Base-by-base conservation (phyloP, 1,140 invertebrate species). In the Andrena cerasifolii region DNA sequence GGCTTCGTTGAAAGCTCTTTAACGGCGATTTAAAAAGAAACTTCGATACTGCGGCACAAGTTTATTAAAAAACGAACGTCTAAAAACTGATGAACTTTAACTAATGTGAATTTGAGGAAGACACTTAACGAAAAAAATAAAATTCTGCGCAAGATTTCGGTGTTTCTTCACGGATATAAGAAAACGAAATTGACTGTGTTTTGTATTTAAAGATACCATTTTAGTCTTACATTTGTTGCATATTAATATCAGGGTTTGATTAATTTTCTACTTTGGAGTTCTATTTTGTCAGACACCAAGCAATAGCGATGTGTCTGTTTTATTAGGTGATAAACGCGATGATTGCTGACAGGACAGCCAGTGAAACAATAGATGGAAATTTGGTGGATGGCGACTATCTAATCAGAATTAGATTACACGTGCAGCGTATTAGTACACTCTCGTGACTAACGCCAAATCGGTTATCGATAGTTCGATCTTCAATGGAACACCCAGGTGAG, bases 401-500 rank as follows among this genome's bases (percentile, higher is more conserved):
- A 67, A 75, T 75, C 40, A 21, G 21, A 67, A 67, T 75, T 36
- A 56, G 40, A 67, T 67, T 67, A 58, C 21, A 28, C 51, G 14
- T 26, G n/a, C 28, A 36, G 51, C 51, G 36, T 58, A 75, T 67
- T 67, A 67, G 40, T 75, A 47, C 26, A 47, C 62, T 67, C 40
- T 67, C 51, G 1, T 67, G 66, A 75, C 28, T 18, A 66, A n/a
- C 26, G 21, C 67, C 51, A 47, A 58, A 67, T 56, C 43, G 26
- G 18, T 28, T 56, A 66, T 67, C 51, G 21, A 45, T 47, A 67
- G 71, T 73, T 63, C 36, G 45, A 67, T 75, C 49, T 67, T 45
- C 26, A 18, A 36, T 14, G 16, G 2, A 24, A 56, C 16, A 21
- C 7, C 21, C 4, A 45, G 10, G 4, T 10, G 18, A 61, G 14